A percentile compares a stretch with the other conserved stretches of the same genome.
These are phyloP conservation scores for Dinomys branickii DNA, from an alignment of 2,113 vertebrate species.

Conservation along the genomic window DNA sequence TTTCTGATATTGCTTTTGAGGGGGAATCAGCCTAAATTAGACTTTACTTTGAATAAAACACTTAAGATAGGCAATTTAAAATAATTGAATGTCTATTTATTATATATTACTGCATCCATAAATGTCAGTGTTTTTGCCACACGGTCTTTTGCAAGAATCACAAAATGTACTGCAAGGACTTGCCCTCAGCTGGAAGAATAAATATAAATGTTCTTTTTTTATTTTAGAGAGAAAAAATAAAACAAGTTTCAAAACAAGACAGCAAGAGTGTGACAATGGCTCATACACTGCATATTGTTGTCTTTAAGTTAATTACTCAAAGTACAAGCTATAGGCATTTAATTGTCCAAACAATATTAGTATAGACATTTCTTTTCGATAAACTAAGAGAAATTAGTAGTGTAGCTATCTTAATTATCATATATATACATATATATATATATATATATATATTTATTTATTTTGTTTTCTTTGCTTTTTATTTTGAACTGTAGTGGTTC, in stretches of 20 bases:
- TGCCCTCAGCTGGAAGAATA: not conserved
- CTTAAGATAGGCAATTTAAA: slow-evolving; percentile 54
- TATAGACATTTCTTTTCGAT: too few relatives aligned
- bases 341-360: too few relatives aligned
- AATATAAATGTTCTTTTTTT: slow-evolving; percentile 21
- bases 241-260: too few relatives aligned
- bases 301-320: too few relatives aligned
- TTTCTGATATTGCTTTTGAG: slow-evolving; percentile 17
- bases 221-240: not conserved
- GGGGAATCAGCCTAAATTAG: slow-evolving; percentile 50
- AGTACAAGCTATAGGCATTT: too few relatives aligned
- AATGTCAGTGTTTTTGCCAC: slow-evolving; percentile 43
- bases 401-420: too few relatives aligned
- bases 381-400: too few relatives aligned
- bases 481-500: slow-evolving; percentile 49
- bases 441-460: too few relatives aligned
- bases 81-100: slow-evolving; percentile 68
- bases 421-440: too few relatives aligned
- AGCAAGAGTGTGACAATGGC: too few relatives aligned
- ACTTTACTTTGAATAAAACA: slow-evolving; percentile 49
- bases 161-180: slow-evolving; percentile 3
- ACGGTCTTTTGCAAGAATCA: not conserved
- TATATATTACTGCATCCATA: slow-evolving; percentile 28
- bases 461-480: too few relatives aligned
- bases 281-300: too few relatives aligned